Conservation (phyloP, 2,113 vertebrate species). For the Laticauda laticaudata region DNA sequence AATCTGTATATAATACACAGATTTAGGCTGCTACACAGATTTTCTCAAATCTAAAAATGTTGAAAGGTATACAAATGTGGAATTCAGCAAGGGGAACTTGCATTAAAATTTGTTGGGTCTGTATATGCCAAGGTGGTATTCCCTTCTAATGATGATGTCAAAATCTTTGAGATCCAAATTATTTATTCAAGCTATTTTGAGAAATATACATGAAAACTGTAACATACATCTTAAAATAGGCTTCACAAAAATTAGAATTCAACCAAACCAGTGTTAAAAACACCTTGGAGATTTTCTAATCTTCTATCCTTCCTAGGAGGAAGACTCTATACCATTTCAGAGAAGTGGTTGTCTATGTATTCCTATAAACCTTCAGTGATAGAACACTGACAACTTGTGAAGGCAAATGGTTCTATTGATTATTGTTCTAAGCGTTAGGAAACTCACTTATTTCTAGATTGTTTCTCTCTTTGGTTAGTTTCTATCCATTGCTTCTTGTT, state of each 20-base stretch:
- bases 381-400: too few species aligned
- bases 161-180: not conserved
- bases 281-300: too few species aligned
- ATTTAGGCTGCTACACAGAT: too few species aligned
- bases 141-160: not conserved
- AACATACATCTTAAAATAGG: not conserved
- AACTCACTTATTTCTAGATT: too few species aligned
- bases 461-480: too few species aligned
- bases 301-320: too few species aligned
- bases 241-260: not conserved
- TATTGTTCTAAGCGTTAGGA: too few species aligned
- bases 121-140: not conserved
- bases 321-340: too few species aligned
- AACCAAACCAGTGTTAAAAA: not conserved
- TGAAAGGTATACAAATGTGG: not conserved
- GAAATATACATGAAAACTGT: not conserved
- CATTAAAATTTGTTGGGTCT: not conserved
- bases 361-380: too few species aligned
- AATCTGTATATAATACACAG: not conserved
- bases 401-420: too few species aligned
- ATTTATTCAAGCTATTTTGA: not conserved
- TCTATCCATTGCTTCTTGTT: too few species aligned
- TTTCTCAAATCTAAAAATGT: not conserved
- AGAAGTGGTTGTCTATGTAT: too few species aligned
- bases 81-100: not conserved